Conservation (phyloP, 2,888 invertebrate species). For the Vandiemenella viatica region DNA sequence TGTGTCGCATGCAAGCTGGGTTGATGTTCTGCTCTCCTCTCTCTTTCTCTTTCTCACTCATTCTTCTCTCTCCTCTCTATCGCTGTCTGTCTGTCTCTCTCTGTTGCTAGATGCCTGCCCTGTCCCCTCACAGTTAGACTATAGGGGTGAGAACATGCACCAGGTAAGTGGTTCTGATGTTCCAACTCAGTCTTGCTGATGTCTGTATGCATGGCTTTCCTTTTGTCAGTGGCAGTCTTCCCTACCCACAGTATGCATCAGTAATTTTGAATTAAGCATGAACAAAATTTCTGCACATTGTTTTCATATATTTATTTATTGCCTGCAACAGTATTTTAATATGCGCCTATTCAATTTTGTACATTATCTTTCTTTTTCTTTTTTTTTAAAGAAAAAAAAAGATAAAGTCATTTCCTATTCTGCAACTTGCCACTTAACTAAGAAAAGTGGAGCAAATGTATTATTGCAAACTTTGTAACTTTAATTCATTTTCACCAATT, state of each 20-base stretch:
- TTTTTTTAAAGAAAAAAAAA: no score
- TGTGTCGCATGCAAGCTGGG: conserved; percentile 7
- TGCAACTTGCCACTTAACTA: no score
- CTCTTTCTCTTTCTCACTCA: conserved; percentile 12
- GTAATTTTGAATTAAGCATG: background rate
- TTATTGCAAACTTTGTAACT: no score
- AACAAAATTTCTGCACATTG: background rate
- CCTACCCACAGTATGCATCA: no score
- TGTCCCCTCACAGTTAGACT: conserved; percentile 75
- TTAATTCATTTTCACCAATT: no score
- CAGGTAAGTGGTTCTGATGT: conserved; percentile 8
- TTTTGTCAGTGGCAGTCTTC: no score
- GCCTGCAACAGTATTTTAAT: no score
- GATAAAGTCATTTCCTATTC: no score
- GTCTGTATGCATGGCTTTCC: conserved; percentile 7
- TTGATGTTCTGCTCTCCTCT: conserved; percentile 2
- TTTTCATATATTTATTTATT: background rate
- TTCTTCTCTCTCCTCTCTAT: conserved; percentile 10
- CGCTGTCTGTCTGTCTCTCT: conserved; percentile 51
- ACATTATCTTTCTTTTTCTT: no score
- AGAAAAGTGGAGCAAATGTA: no score
- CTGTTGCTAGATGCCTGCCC: conserved; percentile 92
- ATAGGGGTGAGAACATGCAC: conserved; percentile 51
- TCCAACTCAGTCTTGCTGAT: conserved; percentile 5
- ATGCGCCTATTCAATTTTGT: no score